Conservation (phyloP, 2,113 vertebrate genomes). For the Cyprinodon brontotheroides region DNA sequence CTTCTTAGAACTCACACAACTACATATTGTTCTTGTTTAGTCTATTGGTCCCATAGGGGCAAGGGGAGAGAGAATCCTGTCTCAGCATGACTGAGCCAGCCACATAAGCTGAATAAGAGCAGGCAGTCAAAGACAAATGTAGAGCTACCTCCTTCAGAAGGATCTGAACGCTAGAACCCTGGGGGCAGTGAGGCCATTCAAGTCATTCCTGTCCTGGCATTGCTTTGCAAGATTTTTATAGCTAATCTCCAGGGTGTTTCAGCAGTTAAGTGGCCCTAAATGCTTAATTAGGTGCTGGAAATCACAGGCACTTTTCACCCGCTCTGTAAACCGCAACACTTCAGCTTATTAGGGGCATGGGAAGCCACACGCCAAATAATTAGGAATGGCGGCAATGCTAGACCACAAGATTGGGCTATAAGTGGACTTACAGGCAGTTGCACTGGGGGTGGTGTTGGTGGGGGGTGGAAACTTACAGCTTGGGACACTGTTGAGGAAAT, state of each 20-base stretch:
- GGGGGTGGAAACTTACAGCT: conserved; percentile 30
- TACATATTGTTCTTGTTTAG: conserved; percentile 61
- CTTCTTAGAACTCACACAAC: conserved; percentile 33
- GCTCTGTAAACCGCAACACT: conserved; percentile 76
- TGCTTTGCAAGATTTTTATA: conserved; percentile 50
- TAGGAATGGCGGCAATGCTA: conserved; percentile 70
- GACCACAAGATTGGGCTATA: conserved; percentile 53
- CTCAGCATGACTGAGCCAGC: conserved; percentile 59
- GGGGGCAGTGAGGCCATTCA: conserved; percentile 48
- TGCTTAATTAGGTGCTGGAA: conserved; percentile 81
- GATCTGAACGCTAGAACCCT: conserved; percentile 22
- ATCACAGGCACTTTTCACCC: conserved; percentile 78
- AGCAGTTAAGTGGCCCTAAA: conserved; percentile 72
- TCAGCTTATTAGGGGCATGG: conserved; percentile 70
- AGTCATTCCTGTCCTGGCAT: conserved; percentile 28
- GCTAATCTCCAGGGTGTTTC: conserved; percentile 70
- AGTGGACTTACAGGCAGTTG: conserved; percentile 36
- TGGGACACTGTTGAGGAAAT: conserved; percentile 52
- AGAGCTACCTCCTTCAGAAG: conserved; percentile 21
- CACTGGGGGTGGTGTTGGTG: background rate
- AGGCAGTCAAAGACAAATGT: conserved; percentile 29
- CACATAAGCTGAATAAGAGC: conserved; percentile 54
- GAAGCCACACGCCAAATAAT: conserved; percentile 75
- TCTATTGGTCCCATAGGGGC: conserved; percentile 52
- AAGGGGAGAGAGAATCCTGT: conserved; percentile 53